phyloP scores from a whole-genome alignment of 1,140 invertebrate genomes.

The Vanessa tameamea region DNA sequence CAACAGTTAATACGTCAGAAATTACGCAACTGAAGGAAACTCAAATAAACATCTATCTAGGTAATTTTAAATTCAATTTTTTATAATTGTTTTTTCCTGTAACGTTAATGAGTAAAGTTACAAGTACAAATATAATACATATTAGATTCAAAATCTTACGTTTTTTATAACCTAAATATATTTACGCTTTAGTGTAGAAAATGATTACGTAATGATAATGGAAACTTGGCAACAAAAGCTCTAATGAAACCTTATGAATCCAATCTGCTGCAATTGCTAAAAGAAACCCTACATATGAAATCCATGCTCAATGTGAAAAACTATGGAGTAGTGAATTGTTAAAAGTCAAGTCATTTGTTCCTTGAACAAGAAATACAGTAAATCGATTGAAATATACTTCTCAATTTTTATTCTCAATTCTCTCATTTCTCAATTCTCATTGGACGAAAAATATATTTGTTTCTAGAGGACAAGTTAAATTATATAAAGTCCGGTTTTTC shows the following conservation, averaged over 20 bases:
- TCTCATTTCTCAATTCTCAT: background rate
- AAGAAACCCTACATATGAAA: constrained; percentile 4
- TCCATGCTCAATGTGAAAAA: background rate
- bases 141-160: background rate
- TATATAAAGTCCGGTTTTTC: background rate
- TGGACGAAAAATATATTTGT: constrained; percentile 1
- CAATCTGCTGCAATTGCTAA: background rate
- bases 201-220: background rate
- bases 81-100: background rate
- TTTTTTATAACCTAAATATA: background rate
- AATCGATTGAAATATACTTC: background rate
- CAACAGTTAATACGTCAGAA: background rate
- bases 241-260: constrained; percentile 8
- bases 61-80: background rate
- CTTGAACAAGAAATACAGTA: background rate
- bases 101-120: background rate
- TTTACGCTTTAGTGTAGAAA: too few relatives aligned
- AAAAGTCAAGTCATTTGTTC: background rate
- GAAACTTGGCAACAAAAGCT: background rate
- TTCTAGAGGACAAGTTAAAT: background rate
- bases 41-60: background rate
- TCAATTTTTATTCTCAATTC: background rate
- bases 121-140: background rate
- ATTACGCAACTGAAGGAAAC: background rate
- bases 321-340: background rate